These are phyloP conservation scores for Belonocnema kinseyi DNA, from an alignment of 1,140 invertebrate genomes.

Conservation along the genomic window DNA sequence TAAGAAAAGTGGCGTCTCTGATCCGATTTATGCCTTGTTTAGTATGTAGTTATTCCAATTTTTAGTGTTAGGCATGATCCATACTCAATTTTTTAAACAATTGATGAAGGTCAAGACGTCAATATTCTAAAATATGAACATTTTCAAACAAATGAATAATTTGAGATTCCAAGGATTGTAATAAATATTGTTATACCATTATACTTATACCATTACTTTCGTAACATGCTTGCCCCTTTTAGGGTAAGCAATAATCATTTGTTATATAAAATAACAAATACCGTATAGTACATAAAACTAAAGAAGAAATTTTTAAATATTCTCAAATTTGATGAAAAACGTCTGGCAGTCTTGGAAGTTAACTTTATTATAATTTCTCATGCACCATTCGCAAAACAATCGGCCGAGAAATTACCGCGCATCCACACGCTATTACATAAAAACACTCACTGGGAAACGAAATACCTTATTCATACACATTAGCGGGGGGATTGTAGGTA, in stretches of 20 bases:
- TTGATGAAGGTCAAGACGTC: too few relatives aligned
- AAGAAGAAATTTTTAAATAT: background rate
- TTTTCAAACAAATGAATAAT: too few relatives aligned
- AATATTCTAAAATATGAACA: too few relatives aligned
- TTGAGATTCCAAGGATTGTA: too few relatives aligned
- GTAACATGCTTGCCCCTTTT: too few relatives aligned
- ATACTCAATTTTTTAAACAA: too few relatives aligned
- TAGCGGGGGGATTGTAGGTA: conserved; percentile 15
- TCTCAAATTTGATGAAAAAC: background rate
- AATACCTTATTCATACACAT: conserved; percentile 65
- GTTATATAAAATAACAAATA: too few relatives aligned
- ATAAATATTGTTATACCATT: too few relatives aligned
- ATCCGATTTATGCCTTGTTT: too few relatives aligned
- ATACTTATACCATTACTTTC: too few relatives aligned
- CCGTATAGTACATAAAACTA: background rate
- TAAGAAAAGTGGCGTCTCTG: background rate
- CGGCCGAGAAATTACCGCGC: background rate
- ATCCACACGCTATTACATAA: conserved; percentile 28
- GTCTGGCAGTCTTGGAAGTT: background rate
- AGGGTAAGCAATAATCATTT: too few relatives aligned
- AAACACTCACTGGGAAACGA: conserved; percentile 51
- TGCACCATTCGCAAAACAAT: background rate
- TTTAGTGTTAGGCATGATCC: background rate
- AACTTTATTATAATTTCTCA: background rate
- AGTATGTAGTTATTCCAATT: background rate